Evolutionary conservation across 2,888 invertebrate genomes (phyloP).

Genomic region (Sinohyriopsis cumingii): DNA sequence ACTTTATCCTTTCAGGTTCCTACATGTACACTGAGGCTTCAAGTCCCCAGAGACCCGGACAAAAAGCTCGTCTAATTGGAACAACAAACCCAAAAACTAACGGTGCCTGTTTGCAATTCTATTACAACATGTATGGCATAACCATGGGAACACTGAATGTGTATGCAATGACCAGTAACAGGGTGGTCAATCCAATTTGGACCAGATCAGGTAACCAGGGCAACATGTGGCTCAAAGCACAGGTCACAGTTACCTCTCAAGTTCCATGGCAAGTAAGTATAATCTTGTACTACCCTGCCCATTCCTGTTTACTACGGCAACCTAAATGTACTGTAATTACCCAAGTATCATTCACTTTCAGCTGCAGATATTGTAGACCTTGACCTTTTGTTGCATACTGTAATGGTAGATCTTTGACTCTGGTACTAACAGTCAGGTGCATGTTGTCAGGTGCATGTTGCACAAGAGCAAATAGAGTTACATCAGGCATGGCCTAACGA

Average conservation of each 20-base stretch:
- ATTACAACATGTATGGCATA: constrained; percentile 55
- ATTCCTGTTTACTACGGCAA: background rate
- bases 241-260: constrained; percentile 45
- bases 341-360: too few species aligned
- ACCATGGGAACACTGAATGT: constrained; percentile 51
- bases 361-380: too few species aligned
- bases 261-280: constrained; percentile 50
- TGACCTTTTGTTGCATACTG: too few species aligned
- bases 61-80: constrained; percentile 44
- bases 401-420: too few species aligned
- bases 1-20: constrained; percentile 31
- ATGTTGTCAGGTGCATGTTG: too few species aligned
- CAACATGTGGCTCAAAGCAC: constrained; percentile 50
- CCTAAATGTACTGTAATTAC: too few species aligned
- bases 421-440: too few species aligned
- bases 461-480: too few species aligned
- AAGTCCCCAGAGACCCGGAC: constrained; percentile 27
- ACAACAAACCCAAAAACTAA: constrained; percentile 28
- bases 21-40: constrained; percentile 57
- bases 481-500: too few species aligned
- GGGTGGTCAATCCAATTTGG: constrained; percentile 32
- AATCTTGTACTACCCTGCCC: background rate
- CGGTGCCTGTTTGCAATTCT: constrained; percentile 52
- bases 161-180: constrained; percentile 31
- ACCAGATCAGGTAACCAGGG: constrained; percentile 45